Conservation (phyloP, 2,888 invertebrate genomes). For the Baronia brevicornis region DNA sequence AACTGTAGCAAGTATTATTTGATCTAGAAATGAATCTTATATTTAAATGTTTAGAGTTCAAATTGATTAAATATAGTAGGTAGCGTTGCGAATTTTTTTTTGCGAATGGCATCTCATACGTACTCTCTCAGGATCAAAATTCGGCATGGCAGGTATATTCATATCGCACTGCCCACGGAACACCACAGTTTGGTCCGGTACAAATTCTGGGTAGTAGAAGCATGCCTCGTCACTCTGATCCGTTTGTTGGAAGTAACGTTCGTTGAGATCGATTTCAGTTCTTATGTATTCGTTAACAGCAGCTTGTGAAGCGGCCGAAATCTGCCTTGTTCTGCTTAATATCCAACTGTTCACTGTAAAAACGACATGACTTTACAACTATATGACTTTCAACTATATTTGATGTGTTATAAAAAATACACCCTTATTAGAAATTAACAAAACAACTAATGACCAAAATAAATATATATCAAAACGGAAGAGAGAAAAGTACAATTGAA, state of each 20-base stretch:
- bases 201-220: conserved; percentile 50
- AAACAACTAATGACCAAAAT: no score
- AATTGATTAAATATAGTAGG: no score
- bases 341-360: conserved; percentile 60
- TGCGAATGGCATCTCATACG: no score
- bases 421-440: background rate
- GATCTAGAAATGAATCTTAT: no score
- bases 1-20: no score
- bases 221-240: conserved; percentile 43
- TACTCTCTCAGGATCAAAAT: conserved; percentile 31
- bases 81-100: no score
- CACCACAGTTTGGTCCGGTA: conserved; percentile 23
- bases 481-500: no score
- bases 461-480: no score
- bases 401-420: background rate
- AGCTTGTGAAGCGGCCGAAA: conserved; percentile 24
- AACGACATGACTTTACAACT: no score
- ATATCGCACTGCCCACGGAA: conserved; percentile 28
- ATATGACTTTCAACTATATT: background rate
- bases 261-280: conserved; percentile 32
- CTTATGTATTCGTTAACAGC: conserved; percentile 41
- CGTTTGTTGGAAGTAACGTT: conserved; percentile 30
- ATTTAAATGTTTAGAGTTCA: no score
- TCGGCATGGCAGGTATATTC: conserved; percentile 17
- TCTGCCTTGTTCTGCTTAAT: conserved; percentile 36